Evolutionary conservation across 2,113 vertebrate species (phyloP), one percentile per base, ranked within the genome.

Genomic region (Sus scrofa): DNA sequence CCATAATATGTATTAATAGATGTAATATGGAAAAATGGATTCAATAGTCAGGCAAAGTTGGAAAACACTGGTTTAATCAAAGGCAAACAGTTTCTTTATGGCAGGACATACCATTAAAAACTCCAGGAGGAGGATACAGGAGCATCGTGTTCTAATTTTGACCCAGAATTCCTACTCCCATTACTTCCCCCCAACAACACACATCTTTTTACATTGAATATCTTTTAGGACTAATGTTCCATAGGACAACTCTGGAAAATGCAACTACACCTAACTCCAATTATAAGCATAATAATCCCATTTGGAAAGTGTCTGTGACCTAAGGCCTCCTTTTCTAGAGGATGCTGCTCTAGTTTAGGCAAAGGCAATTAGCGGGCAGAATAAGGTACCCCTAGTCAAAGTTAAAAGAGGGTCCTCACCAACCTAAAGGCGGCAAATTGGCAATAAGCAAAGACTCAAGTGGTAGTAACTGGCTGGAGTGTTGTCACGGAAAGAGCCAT

Each of bases 401-500:
- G 6, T 77, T 74, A 54, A 75, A 81, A 81, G 3, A 90, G 24
- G 0, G 27, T 68, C 34, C 60, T 86, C 86, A 52, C 1, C 37
- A 86, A 68, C 52, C 54, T 89, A 82, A 94, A 83, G 27, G 54
- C 32, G 34, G 6, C 3, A 39, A 18, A 16, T 30, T 32, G 86
- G 50, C 32, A 86, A 89, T 30, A 92, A 37, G 67, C 6, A 92
- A 68, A 89, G 20, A 91, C 50, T 15, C 32, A 86, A 86, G 52
- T 20, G 37, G 39, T 30, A 62, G 32, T 60, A 83, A 88, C 18
- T 56, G 26, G 30, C 13, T 86, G 30, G 24, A 70, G n/a, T 84
- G 34, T 44, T 84, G n/a, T 75, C 82, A 93, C 13, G 92, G 71
- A 87, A 86, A 93, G 20, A 79, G 39, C 71, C 34, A 87, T 44